These are phyloP conservation scores for Limnodromus scolopaceus DNA, from an alignment of 2,797 vertebrate genomes.

Conservation along the genomic window DNA sequence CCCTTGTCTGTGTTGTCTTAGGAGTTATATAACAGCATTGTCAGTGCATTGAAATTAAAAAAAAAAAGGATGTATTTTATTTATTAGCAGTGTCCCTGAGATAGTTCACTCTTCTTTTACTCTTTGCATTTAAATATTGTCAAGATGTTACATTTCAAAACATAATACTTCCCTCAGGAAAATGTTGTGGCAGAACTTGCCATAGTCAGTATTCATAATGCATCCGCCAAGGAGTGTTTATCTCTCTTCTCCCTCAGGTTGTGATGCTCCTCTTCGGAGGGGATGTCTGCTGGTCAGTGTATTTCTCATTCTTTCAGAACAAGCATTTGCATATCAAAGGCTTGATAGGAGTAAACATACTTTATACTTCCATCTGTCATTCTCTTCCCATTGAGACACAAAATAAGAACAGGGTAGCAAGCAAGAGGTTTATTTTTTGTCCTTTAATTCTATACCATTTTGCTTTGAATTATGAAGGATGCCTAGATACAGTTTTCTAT, in stretches of 20 bases:
- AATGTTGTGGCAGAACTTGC: background rate
- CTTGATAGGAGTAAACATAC: slow-evolving; percentile 78
- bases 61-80: background rate
- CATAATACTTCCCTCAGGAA: background rate
- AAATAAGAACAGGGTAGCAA: background rate
- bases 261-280: slow-evolving; percentile 28
- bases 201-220: background rate
- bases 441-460: slow-evolving; percentile 27
- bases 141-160: background rate
- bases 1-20: background rate
- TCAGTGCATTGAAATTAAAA: background rate
- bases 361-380: slow-evolving; percentile 82
- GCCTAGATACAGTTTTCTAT: background rate
- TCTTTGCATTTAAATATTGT: slow-evolving; percentile 32
- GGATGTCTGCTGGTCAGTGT: slow-evolving; percentile 73
- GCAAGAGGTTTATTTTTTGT: background rate
- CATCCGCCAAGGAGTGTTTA: slow-evolving; percentile 58
- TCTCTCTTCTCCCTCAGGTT: slow-evolving; percentile 53
- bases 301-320: slow-evolving; percentile 85
- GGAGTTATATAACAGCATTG: background rate
- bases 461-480: slow-evolving; percentile 31
- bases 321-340: slow-evolving; percentile 89
- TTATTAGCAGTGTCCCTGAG: background rate
- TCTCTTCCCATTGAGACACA: slow-evolving; percentile 63
- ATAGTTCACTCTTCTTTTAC: background rate